These are phyloP conservation scores for Vanessa atalanta DNA, from an alignment of 1,140 invertebrate species.

Conservation along the genomic window DNA sequence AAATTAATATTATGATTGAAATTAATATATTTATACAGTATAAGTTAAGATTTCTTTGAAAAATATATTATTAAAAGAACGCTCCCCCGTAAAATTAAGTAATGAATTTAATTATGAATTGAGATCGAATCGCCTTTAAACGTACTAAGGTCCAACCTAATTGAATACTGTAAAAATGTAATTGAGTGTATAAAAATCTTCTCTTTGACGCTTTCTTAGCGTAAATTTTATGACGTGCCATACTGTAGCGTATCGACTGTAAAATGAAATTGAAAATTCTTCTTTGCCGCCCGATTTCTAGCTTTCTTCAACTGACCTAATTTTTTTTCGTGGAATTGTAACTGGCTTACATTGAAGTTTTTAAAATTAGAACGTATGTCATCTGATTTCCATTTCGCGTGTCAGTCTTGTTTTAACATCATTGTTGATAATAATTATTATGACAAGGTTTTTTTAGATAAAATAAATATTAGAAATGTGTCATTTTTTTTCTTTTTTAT, in stretches of 20 bases:
- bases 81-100: too few species aligned
- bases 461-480: too few species aligned
- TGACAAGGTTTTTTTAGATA: too few species aligned
- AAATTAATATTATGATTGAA: too few species aligned
- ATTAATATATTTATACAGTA: too few species aligned
- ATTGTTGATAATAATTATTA: too few species aligned
- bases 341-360: background rate
- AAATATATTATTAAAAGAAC: too few species aligned
- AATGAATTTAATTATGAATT: too few species aligned
- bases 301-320: constrained; percentile 25
- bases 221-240: constrained; percentile 22
- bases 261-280: constrained; percentile 29
- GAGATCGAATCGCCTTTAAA: background rate
- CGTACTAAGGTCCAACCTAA: background rate
- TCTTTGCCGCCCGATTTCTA: constrained; percentile 17
- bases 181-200: constrained; percentile 12
- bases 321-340: constrained; percentile 12
- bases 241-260: constrained; percentile 24
- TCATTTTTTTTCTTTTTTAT: too few species aligned
- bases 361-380: constrained; percentile 2
- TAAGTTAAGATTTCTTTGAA: too few species aligned
- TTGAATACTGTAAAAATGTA: constrained; percentile 17
- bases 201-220: constrained; percentile 17
- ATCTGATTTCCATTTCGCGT: constrained; percentile 14
- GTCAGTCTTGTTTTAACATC: background rate